These are phyloP conservation scores for Coremacera marginata DNA, from an alignment of 2,888 invertebrate genomes.

Conservation along the genomic window DNA sequence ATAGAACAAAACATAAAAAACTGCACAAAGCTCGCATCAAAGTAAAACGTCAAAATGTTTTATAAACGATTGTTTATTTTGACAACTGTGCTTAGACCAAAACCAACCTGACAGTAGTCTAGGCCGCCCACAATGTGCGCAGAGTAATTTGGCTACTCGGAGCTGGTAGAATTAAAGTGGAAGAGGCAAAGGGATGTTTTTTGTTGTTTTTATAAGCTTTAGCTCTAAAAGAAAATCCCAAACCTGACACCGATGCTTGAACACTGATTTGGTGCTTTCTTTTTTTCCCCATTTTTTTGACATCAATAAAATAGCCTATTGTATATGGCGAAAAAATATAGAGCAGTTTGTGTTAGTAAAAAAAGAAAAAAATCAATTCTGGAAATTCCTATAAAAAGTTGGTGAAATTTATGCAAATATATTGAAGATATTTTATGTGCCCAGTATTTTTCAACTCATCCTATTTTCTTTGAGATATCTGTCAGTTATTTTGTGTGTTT, in stretches of 20 bases:
- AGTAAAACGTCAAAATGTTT: background rate
- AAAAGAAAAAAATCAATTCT: background rate
- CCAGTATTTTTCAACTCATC: background rate
- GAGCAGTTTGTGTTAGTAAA: background rate
- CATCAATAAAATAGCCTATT: too few species aligned
- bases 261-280: background rate
- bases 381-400: background rate
- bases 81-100: background rate
- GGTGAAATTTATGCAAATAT: constrained; percentile 1
- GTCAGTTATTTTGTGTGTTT: background rate
- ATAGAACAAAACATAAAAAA: background rate
- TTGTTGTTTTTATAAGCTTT: background rate
- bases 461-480: background rate
- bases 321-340: background rate
- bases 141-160: background rate
- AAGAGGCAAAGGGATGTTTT: background rate
- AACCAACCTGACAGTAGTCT: background rate
- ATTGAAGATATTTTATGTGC: background rate
- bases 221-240: background rate
- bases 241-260: background rate
- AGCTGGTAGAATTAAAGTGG: background rate
- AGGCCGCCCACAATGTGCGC: background rate
- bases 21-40: background rate
- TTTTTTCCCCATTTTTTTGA: background rate
- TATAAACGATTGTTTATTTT: constrained; percentile 8